Base-by-base conservation (phyloP, 2,888 invertebrate species). In the Parnassius glacialis region DNA sequence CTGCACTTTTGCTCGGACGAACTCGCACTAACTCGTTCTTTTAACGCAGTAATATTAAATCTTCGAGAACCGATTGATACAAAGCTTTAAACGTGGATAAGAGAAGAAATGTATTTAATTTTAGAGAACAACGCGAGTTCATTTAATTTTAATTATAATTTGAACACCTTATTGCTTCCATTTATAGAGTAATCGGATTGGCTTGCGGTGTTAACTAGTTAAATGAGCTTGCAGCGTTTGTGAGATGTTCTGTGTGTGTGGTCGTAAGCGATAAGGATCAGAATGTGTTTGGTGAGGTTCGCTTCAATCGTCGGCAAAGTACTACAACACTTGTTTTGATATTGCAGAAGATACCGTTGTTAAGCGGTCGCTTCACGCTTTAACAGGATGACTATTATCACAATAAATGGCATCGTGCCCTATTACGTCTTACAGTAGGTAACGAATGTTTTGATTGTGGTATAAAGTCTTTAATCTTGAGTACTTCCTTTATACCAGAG, bases 271-370 rank as follows among this genome's bases (percentile, higher is more conserved):
- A 86, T 87, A 84, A 75, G 71, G 78, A 88, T 88, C 87, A 68
- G 78, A 80, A 80, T 84, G 82, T 81, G 75, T 80, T 76, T 70
- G 74, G 66, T 73, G 74, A 82, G 80, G 79, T 78, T 78, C 74
- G 65, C 76, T 81, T 80, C 79, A 79, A 79, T 82, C 85, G 83
- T 84, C 74, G 78, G 68, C 74, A 75, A 76, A 80, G 81, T 82
- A 84, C 86, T 83, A 85, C 85, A 87, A 89, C 87, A 85, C 87
- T 87, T 86, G 88, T 84, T 79, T 77, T 86, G 78, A 59, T 64
- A 57, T 76, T 78, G 76, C 74, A 75, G 73, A 75, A 78, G 87
- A 87, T 88, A 87, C 71, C 70, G 72, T 66, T 70, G 72, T 70
- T 69, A 67, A 55, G 34, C 72, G 75, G 74, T 74, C 74, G 74